Conservation (phyloP, 1,140 invertebrate genomes). For the Penaeus indicus region DNA sequence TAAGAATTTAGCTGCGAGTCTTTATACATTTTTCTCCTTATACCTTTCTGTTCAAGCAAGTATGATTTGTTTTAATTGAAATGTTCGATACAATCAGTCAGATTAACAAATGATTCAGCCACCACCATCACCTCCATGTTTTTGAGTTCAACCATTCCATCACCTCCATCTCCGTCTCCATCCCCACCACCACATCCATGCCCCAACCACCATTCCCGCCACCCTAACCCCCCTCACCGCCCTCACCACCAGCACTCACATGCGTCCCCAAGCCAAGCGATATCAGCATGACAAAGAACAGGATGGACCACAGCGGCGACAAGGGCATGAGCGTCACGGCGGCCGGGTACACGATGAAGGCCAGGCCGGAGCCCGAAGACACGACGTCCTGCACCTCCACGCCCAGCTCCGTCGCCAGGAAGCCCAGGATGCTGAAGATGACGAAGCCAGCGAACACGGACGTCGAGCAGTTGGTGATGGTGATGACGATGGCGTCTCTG, state of each 20-base stretch:
- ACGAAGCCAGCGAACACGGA: conserved; percentile 73
- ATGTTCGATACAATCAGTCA: background rate
- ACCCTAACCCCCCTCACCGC: background rate
- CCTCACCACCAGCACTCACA: conserved; percentile 72
- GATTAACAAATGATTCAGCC: background rate
- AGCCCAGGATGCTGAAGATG: conserved; percentile 74
- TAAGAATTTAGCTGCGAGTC: background rate
- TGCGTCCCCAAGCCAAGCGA: conserved; percentile 84
- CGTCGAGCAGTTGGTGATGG: conserved; percentile 71
- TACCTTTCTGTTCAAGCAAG: background rate
- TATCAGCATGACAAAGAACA: conserved; percentile 88
- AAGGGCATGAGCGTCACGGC: conserved; percentile 85
- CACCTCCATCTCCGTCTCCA: too few species aligned
- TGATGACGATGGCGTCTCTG: conserved; percentile 72
- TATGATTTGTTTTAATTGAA: too few species aligned
- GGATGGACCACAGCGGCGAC: conserved; percentile 84
- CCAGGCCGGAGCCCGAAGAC: conserved; percentile 76
- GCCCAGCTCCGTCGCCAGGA: conserved; percentile 80
- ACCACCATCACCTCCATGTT: background rate
- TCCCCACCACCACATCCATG: too few species aligned
- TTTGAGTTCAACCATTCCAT: too few species aligned
- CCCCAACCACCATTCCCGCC: background rate
- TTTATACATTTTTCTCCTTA: background rate
- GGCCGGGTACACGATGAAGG: conserved; percentile 89
- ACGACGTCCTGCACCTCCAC: conserved; percentile 75